phyloP scores from a whole-genome alignment of 2,797 vertebrate genomes.

The Eospalax fontanierii region DNA sequence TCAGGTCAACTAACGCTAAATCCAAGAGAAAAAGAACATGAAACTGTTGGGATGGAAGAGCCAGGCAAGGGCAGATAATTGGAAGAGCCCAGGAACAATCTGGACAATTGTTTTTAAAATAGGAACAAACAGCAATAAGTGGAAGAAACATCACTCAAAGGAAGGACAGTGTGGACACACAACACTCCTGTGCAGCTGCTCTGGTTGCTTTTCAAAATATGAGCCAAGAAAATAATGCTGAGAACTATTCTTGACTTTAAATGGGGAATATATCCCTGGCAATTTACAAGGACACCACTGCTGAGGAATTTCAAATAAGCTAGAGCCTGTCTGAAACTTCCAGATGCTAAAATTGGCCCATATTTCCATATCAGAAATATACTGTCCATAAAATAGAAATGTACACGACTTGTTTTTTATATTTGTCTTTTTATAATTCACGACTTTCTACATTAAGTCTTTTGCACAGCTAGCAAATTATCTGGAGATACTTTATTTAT shows the following conservation, averaged over 20 bases:
- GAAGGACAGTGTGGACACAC: neutral
- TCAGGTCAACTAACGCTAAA: constrained; percentile 29
- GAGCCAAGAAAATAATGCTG: constrained; percentile 66
- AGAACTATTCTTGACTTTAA: constrained; percentile 71
- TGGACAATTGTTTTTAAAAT: constrained; percentile 70
- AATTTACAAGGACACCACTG: constrained; percentile 14
- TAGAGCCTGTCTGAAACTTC: constrained; percentile 61
- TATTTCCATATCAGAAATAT: neutral
- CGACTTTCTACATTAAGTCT: constrained; percentile 4
- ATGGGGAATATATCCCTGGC: constrained; percentile 43
- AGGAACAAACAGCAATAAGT: constrained; percentile 59
- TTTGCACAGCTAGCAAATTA: constrained; percentile 30
- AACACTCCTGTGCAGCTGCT: constrained; percentile 67
- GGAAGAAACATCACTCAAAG: constrained; percentile 49
- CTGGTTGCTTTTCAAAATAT: constrained; percentile 38
- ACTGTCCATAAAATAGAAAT: neutral
- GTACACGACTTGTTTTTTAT: constrained; percentile 27
- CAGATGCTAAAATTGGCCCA: constrained; percentile 66
- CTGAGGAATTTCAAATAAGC: constrained; percentile 52
- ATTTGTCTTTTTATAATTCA: constrained; percentile 4
- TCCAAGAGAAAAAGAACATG: constrained; percentile 20
- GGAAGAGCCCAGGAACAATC: constrained; percentile 45
- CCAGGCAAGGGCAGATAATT: constrained; percentile 51
- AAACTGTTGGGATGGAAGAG: neutral
- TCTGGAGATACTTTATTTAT: constrained; percentile 44